phyloP scores from a whole-genome alignment of 2,888 invertebrate genomes.

The Hoplodrina blanda region DNA sequence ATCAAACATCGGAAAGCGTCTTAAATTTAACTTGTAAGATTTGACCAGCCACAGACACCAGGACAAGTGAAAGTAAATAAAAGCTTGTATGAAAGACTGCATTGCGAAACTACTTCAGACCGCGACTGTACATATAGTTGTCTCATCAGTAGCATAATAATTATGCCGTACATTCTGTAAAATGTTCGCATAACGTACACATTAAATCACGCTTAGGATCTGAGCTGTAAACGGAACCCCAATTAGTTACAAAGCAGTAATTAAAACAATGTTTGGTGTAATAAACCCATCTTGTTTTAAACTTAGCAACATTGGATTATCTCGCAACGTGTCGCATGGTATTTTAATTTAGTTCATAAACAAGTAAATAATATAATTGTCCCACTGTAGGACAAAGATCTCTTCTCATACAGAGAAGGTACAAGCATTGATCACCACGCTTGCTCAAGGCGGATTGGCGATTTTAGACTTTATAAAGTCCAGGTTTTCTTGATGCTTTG shows the following conservation, averaged over 20 bases:
- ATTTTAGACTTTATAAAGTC: no score
- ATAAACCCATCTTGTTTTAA: slow-evolving; percentile 3
- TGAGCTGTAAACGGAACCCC: slow-evolving; percentile 14
- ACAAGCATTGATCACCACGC: no score
- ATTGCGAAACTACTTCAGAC: background rate
- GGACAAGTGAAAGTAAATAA: no score
- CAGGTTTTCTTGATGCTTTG: no score
- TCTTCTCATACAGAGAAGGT: no score
- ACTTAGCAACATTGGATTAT: slow-evolving; percentile 29
- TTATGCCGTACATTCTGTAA: slow-evolving; percentile 7
- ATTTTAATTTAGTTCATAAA: background rate
- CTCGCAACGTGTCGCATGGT: slow-evolving; percentile 13
- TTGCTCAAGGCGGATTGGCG: no score
- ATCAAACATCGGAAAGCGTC: no score
- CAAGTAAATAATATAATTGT: background rate
- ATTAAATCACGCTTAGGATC: slow-evolving; percentile 34
- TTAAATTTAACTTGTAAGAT: no score
- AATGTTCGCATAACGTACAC: slow-evolving; percentile 12
- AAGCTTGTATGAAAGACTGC: background rate
- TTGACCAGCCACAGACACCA: no score
- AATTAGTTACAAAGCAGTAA: slow-evolving; percentile 51
- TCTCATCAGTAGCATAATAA: background rate
- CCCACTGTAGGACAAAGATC: no score
- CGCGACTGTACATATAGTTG: background rate
- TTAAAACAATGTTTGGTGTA: slow-evolving; percentile 39